phyloP scores from a whole-genome alignment of 2,797 vertebrate genomes.

The Rhinoraja longicauda region DNA sequence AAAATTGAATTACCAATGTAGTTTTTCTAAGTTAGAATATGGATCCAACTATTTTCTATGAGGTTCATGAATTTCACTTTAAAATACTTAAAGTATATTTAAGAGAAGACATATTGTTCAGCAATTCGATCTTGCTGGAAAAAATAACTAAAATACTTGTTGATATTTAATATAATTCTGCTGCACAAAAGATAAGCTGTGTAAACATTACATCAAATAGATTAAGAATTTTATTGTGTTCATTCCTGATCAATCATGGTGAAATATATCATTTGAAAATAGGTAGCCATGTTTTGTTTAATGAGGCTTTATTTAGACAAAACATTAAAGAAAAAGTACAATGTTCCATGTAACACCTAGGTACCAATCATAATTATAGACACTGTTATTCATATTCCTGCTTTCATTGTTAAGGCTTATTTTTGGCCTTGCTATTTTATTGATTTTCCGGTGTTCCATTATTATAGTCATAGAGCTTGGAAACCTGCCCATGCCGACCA shows the following conservation, averaged over 20 bases:
- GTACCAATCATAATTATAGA: background rate
- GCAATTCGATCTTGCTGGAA: background rate
- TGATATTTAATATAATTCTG: background rate
- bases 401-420: background rate
- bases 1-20: background rate
- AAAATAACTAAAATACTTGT: background rate
- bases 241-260: background rate
- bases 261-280: background rate
- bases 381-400: background rate
- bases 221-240: background rate
- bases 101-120: background rate
- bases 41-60: background rate
- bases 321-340: constrained; percentile 18
- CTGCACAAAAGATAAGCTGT: background rate
- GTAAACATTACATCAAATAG: background rate
- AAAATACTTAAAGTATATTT: background rate
- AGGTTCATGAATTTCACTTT: background rate
- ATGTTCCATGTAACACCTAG: constrained; percentile 6
- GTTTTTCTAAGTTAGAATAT: background rate
- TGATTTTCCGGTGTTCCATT: background rate
- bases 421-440: background rate
- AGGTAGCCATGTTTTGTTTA: background rate
- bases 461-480: too few relatives aligned
- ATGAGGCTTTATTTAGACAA: constrained; percentile 5
- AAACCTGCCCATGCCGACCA: too few relatives aligned